A percentile compares a stretch with the other conserved stretches of the same genome.
Conservation (phyloP, 1,140 invertebrate genomes). For the Rhagoletis zephyria region DNA sequence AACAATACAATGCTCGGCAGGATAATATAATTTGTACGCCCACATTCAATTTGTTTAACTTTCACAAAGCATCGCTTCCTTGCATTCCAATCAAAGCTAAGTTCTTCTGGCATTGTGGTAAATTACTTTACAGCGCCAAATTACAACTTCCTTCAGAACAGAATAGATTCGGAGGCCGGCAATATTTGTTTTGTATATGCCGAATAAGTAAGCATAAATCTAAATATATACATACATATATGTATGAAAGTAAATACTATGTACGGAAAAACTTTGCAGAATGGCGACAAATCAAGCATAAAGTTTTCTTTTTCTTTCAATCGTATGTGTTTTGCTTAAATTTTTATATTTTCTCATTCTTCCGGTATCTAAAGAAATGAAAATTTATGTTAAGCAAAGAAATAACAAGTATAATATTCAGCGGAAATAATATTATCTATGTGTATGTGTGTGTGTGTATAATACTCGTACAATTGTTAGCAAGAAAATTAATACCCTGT, state of each 20-base stretch:
- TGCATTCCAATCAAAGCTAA: no score
- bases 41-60: no score
- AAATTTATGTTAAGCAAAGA: not conserved
- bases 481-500: no score
- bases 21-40: no score
- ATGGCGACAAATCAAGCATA: not conserved
- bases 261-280: not conserved
- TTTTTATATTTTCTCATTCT: not conserved
- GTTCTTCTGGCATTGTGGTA: no score
- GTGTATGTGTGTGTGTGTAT: not conserved
- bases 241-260: not conserved
- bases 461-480: no score
- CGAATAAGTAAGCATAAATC: no score
- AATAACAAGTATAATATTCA: constrained; percentile 6
- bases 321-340: not conserved
- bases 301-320: not conserved
- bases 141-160: no score
- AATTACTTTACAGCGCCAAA: no score
- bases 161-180: not conserved
- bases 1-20: no score
- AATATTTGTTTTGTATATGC: not conserved
- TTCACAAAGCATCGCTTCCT: no score
- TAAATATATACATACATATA: not conserved
- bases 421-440: not conserved
- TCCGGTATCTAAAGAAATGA: constrained; percentile 18